Evolutionary conservation across 1,140 invertebrate genomes (phyloP), one percentile per base, ranked within the genome.

Genomic region (Pogonus chalceus): DNA sequence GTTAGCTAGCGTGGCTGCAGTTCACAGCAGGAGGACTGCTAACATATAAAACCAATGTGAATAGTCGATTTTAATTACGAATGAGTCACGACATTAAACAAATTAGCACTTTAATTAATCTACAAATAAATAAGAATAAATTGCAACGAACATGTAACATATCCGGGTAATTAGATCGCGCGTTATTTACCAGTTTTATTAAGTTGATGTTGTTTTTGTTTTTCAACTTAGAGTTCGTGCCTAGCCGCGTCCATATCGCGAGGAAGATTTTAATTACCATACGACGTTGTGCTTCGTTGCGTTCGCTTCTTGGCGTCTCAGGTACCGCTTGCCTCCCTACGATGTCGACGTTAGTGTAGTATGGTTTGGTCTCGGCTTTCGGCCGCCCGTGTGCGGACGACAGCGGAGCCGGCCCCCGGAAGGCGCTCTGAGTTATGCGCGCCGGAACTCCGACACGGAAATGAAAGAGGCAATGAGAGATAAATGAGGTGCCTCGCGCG

Each of bases 391-490:
- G 18, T 43, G 7, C 37, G 37, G 37, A 43, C 37, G 18, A 43
- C 37, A 43, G 37, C 9, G 18, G 18, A 12, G 18, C 37, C 18
- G 18, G 18, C 37, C 7, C 37, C 37, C 37, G 37, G 37, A 43
- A 43, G 18, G 18, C 37, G 18, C 9, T 4, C 18, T 43, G 37
- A 43, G 37, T 43, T 43, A 43, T 43, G 37, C 37, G 18, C 37
- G 9, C 37, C 37, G 37, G 37, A 43, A 43, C 37, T 43, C 37
- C 37, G 37, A 43, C 37, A 43, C 37, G 37, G 37, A 43, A 43
- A 43, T 43, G 37, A 43, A 43, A 43, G 37, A 43, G 37, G 37
- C 37, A 43, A 43, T 43, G 37, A 43, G 37, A 43, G 37, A 43
- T 43, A 43, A 18, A 43, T 43, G 37, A 43, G 37, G 37, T 43